Conservation (phyloP, 1,140 invertebrate genomes). For the Dendrolimus punctatus region DNA sequence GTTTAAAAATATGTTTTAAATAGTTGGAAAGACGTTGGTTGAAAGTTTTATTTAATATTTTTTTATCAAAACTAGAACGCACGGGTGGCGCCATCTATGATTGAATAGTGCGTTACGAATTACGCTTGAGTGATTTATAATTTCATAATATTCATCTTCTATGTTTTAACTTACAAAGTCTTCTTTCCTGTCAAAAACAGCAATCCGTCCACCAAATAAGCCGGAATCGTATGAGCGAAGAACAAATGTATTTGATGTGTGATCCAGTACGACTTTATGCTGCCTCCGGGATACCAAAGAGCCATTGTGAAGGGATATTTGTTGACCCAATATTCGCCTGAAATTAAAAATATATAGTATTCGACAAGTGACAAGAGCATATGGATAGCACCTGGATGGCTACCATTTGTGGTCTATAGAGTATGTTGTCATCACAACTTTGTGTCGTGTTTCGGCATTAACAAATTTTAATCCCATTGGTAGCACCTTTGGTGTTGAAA, state of each 20-base stretch:
- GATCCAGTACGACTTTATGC: slow-evolving; percentile 79
- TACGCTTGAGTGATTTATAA: background rate
- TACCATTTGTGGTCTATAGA: too few relatives aligned
- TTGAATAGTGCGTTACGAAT: too few relatives aligned
- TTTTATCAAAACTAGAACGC: too few relatives aligned
- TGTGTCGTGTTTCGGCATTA: too few relatives aligned
- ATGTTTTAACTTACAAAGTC: slow-evolving; percentile 79
- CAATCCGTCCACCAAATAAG: slow-evolving; percentile 83
- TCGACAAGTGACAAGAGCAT: background rate
- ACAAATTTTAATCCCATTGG: too few relatives aligned
- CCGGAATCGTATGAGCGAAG: slow-evolving; percentile 84
- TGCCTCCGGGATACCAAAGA: slow-evolving; percentile 86
- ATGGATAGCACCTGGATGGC: too few relatives aligned
- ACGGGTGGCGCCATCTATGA: too few relatives aligned
- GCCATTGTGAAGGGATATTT: slow-evolving; percentile 76
- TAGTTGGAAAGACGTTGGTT: too few relatives aligned
- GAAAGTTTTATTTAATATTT: too few relatives aligned
- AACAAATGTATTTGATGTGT: slow-evolving; percentile 79
- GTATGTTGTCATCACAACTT: too few relatives aligned
- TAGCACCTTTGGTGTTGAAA: too few relatives aligned
- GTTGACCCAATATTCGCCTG: slow-evolving; percentile 71
- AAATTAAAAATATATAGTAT: slow-evolving; percentile 2
- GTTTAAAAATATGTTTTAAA: too few relatives aligned
- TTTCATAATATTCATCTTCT: background rate
- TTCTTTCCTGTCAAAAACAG: slow-evolving; percentile 81